Base-by-base conservation (phyloP, 2,797 vertebrate species). In the Botia kubotai region DNA sequence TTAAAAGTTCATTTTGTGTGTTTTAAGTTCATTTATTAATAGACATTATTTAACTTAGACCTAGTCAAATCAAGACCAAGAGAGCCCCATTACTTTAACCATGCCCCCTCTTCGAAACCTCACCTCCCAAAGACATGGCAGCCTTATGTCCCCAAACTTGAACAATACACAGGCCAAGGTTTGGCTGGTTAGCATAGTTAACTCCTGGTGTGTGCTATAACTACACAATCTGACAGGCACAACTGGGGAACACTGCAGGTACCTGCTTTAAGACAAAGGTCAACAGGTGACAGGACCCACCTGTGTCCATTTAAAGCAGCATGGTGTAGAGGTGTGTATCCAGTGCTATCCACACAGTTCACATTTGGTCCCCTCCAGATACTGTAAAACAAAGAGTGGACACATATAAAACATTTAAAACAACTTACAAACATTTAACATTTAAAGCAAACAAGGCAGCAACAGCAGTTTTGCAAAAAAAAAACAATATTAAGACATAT, bases 301-400 rank as follows among this genome's bases (percentile, higher is more conserved):
- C 92, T 99, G 89, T 99, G 98, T 87, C 97, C 98, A 11, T 99
- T 99, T 23, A 99, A 78, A 84, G 98, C 96, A 6, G 98, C 97
- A 16, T 99, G 98, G 89, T 99, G 98, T 79, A 99, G 94, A 0
- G 98, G 98, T 0, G 97, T 97, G 85, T 99, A 99, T 89, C 98
- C 98, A 82, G 97, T 98, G 88, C 94, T 97, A 93, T 99, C 98
- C 86, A 98, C 97, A 76, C 98, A 99, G 89, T 98, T 99, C 94
- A 99, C 97, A 83, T 98, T 99, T 21, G 98, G 97, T 77, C 96
- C 97, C 89, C 98, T 96, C 98, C 97, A 99, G 91, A 99, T 99
- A 89, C 97, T 99, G 93, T 57, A 82, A 70, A 85, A 82, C 69
- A 86, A 81, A 86, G 85, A 84, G 58, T 10, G 7, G 3, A 69